Evolutionary conservation across 2,888 invertebrate species (phyloP).

Genomic region (Philaethria dido): DNA sequence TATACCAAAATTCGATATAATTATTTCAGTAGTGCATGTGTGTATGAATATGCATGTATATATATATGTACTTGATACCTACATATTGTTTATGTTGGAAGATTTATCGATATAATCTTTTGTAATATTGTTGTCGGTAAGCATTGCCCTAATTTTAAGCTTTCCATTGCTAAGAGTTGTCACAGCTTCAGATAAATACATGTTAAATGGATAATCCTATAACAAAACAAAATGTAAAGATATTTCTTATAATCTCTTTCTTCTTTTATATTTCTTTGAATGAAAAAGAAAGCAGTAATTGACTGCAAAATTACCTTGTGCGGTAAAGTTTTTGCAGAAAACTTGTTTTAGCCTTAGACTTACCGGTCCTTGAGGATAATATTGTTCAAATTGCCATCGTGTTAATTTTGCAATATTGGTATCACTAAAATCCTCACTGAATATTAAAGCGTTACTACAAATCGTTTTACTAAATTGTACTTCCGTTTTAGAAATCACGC

Average conservation of each 20-base stretch:
- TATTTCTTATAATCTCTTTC: not conserved
- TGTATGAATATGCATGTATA: too few species aligned
- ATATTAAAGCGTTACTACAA: conserved; percentile 15
- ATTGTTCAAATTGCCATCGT: conserved; percentile 19
- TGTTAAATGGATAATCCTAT: conserved; percentile 37
- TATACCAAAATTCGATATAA: too few species aligned
- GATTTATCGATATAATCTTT: conserved; percentile 6
- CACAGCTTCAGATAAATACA: conserved; percentile 25
- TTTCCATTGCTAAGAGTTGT: conserved; percentile 19
- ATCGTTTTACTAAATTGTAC: conserved; percentile 7
- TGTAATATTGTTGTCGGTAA: not conserved
- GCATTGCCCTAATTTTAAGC: conserved; percentile 25
- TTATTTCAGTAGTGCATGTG: too few species aligned
- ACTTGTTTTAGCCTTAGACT: too few species aligned
- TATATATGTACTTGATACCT: conserved; percentile 4
- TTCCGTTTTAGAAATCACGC: conserved; percentile 13
- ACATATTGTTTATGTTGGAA: conserved; percentile 27
- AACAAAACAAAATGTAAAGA: not conserved
- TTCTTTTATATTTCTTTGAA: too few species aligned
- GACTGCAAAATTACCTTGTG: too few species aligned
- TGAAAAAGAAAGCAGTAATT: too few species aligned
- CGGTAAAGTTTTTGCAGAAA: too few species aligned
- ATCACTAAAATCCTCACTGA: conserved; percentile 22
- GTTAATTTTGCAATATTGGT: not conserved
- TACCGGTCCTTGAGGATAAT: conserved; percentile 31